A percentile compares a stretch with the other conserved stretches of the same genome.
Conservation (phyloP, 1,140 invertebrate species). For the Drosophila hydei region DNA sequence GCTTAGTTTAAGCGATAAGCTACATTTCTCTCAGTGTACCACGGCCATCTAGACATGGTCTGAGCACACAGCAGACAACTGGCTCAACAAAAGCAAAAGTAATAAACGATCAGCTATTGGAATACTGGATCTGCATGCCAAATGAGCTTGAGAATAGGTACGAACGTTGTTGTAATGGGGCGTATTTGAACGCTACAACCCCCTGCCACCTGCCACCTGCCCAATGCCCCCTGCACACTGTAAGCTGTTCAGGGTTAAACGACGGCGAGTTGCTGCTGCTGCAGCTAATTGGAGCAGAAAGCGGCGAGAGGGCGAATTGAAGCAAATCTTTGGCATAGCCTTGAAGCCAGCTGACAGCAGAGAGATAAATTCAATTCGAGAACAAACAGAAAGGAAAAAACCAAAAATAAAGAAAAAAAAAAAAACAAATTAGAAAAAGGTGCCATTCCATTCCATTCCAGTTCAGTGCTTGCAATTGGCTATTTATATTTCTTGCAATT, state of each 20-base stretch:
- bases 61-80: not conserved
- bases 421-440: conserved; percentile 15
- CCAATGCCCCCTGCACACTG: not conserved
- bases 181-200: not conserved
- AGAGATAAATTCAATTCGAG: conserved; percentile 36
- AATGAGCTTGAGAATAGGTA: conserved; percentile 42
- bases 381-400: too few species aligned
- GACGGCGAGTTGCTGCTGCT: not conserved
- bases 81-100: conserved; percentile 72
- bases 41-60: conserved; percentile 2
- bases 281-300: conserved; percentile 50
- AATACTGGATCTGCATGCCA: conserved; percentile 60
- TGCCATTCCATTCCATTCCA: too few species aligned
- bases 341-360: conserved; percentile 29
- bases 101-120: conserved; percentile 12
- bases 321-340: conserved; percentile 53
- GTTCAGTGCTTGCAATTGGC: too few species aligned
- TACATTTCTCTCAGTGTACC: not conserved
- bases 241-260: conserved; percentile 52
- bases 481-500: not conserved
- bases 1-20: too few species aligned
- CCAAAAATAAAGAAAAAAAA: conserved; percentile 20
- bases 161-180: not conserved
- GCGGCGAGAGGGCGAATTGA: not conserved
- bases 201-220: not conserved